Conservation (phyloP, 2,113 vertebrate genomes). For the Greenwoodochromis staneri region DNA sequence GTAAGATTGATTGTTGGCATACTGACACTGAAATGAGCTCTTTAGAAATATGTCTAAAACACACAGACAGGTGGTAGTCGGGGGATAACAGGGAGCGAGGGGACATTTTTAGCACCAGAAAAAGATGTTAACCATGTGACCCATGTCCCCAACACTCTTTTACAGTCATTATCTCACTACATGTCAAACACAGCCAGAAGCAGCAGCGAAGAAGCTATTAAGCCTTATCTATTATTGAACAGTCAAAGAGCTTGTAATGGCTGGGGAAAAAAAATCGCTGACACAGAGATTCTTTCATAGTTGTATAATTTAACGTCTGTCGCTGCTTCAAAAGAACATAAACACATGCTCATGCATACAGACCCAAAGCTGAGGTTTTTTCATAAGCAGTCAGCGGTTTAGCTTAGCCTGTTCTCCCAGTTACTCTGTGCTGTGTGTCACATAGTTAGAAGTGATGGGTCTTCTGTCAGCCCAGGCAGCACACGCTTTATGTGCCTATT, state of each 20-base stretch:
- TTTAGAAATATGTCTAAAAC: neutral
- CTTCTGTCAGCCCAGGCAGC: neutral
- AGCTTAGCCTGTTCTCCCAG: neutral
- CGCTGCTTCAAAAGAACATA: constrained; percentile 11
- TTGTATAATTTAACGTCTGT: constrained; percentile 26
- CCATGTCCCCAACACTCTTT: constrained; percentile 20
- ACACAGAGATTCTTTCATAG: constrained; percentile 47
- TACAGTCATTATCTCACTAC: constrained; percentile 53
- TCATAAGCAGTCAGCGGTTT: neutral
- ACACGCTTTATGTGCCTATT: neutral
- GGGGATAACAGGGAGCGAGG: neutral
- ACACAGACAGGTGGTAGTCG: neutral
- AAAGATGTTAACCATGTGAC: constrained; percentile 30
- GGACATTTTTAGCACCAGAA: constrained; percentile 7
- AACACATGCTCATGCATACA: neutral
- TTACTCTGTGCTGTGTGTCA: neutral
- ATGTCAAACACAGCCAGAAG: constrained; percentile 57
- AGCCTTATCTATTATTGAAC: constrained; percentile 71
- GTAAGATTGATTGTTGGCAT: neutral
- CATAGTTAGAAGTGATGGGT: neutral
- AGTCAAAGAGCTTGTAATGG: constrained; percentile 53
- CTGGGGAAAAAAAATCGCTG: constrained; percentile 34
- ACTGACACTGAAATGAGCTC: neutral
- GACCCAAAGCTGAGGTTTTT: neutral
- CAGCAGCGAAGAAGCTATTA: constrained; percentile 60